phyloP scores from a whole-genome alignment of 1,140 invertebrate species.

The Bathynomus jamesi region DNA sequence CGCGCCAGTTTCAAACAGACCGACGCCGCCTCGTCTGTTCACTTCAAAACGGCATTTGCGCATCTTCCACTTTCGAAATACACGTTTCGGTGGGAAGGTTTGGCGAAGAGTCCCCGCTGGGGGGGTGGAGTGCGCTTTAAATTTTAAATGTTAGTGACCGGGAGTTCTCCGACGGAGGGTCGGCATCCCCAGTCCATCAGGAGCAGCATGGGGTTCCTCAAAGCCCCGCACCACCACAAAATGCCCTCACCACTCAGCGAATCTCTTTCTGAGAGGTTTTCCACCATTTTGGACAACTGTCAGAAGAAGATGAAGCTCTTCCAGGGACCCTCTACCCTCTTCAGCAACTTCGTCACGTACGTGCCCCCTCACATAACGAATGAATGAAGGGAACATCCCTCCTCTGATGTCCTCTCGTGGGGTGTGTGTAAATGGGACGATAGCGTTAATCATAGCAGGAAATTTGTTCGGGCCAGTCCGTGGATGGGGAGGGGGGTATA shows the following conservation, averaged over 20 bases:
- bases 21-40: no score
- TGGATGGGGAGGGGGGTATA: no score
- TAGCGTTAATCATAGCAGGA: no score
- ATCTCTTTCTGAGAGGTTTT: conserved; percentile 33
- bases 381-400: background rate
- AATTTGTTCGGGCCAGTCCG: no score
- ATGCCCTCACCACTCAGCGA: conserved; percentile 32
- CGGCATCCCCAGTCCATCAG: background rate
- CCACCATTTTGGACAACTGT: conserved; percentile 32
- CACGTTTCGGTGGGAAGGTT: no score
- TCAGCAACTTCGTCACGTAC: conserved; percentile 35
- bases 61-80: no score
- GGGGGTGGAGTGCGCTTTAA: no score
- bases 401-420: background rate
- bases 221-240: conserved; percentile 30
- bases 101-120: no score
- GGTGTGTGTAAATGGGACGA: no score
- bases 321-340: conserved; percentile 31
- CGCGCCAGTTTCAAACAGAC: no score
- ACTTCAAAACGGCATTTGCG: no score
- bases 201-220: conserved; percentile 30
- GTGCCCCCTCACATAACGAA: background rate
- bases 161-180: background rate
- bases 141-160: background rate
- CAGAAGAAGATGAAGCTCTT: conserved; percentile 35